Conservation (phyloP, 2,113 vertebrate genomes). For the Gallinago jamesoni region DNA sequence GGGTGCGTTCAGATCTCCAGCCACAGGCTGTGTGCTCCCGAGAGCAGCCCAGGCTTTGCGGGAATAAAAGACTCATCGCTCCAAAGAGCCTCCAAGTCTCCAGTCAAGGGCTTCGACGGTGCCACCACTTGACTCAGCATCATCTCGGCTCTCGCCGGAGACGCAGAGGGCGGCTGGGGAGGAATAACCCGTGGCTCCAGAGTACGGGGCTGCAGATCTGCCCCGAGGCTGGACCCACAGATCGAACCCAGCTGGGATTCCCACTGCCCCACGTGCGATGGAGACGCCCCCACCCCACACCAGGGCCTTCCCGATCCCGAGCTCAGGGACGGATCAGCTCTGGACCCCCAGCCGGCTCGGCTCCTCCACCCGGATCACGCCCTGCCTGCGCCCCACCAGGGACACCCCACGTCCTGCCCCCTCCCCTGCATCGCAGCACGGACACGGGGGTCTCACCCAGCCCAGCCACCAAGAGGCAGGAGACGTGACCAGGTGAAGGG, state of each 20-base stretch:
- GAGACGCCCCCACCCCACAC: fast-evolving
- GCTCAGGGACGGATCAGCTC: fast-evolving
- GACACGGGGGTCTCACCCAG: fast-evolving
- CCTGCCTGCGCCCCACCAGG: fast-evolving
- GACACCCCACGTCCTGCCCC: not conserved
- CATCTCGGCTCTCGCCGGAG: fast-evolving
- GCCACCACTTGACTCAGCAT: not conserved
- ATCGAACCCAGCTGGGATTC: not conserved
- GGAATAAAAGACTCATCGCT: not conserved
- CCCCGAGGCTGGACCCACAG: fast-evolving
- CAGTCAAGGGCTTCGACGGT: not conserved
- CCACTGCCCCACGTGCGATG: fast-evolving
- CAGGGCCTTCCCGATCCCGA: fast-evolving
- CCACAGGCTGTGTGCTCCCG: fast-evolving
- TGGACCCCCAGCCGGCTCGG: fast-evolving
- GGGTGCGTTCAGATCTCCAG: too few relatives aligned
- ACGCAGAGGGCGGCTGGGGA: not conserved
- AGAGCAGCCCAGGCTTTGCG: not conserved
- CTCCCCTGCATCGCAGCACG: fast-evolving
- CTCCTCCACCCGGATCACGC: fast-evolving
- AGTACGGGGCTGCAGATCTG: fast-evolving
- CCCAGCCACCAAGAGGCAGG: not conserved
- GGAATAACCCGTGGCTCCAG: fast-evolving
- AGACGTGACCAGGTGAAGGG: fast-evolving
- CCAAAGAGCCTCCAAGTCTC: not conserved